Percentiles rank a stretch among this genome's conserved stretches.
Conservation (phyloP, 2,888 invertebrate genomes). For the Meiosimyza decipiens region DNA sequence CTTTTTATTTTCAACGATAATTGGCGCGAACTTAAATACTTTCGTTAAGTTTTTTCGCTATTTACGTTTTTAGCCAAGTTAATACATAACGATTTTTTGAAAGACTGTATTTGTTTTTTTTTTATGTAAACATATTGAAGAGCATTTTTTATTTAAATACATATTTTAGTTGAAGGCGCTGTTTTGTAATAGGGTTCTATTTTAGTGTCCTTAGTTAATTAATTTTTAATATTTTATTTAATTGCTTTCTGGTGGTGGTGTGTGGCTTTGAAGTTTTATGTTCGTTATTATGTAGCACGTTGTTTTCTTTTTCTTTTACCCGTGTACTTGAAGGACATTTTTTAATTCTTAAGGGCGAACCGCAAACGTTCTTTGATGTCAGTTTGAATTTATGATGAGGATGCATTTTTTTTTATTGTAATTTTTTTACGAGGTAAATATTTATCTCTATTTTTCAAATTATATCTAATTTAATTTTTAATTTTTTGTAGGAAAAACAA, state of each 20-base stretch:
- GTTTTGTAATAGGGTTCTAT: background rate
- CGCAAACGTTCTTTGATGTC: background rate
- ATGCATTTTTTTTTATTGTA: slow-evolving; percentile 28
- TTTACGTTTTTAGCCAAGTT: background rate
- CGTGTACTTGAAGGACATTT: background rate
- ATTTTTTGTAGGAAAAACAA: background rate
- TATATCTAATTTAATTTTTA: background rate
- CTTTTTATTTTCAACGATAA: background rate
- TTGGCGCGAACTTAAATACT: slow-evolving; percentile 16
- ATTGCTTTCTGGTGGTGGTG: slow-evolving; percentile 1
- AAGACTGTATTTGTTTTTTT: no score
- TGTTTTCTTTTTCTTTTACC: background rate
- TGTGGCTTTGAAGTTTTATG: background rate
- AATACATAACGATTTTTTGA: background rate
- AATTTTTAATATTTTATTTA: background rate
- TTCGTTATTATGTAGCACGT: background rate
- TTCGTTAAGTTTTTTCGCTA: background rate
- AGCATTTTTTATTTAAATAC: background rate
- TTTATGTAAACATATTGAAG: background rate
- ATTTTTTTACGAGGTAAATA: slow-evolving; percentile 29
- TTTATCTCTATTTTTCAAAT: no score
- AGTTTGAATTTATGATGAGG: background rate
- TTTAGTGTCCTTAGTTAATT: no score
- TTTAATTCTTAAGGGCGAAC: background rate
- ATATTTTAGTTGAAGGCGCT: slow-evolving; percentile 16